Percentiles rank a stretch among this genome's conserved stretches.
phyloP scores from a whole-genome alignment of 2,113 vertebrate genomes.

The Oryzias melastigma region DNA sequence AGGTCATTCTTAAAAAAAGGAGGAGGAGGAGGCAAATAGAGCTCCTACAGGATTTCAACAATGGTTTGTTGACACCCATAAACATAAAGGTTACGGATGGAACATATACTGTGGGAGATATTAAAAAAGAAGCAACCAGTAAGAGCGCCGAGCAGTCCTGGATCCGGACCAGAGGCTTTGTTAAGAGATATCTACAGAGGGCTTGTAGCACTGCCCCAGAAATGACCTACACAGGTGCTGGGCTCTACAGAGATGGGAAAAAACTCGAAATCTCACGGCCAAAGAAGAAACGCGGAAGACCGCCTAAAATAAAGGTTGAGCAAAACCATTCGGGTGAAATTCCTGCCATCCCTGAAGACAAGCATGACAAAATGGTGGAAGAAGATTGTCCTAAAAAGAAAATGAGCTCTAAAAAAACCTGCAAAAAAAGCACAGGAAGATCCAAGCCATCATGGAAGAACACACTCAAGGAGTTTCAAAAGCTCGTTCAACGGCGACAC shows the following conservation, averaged over 20 bases:
- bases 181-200: conserved; percentile 4
- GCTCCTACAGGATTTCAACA: too few species aligned
- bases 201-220: not conserved
- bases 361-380: not conserved
- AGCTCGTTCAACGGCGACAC: conserved; percentile 26
- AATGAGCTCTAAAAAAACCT: fast-evolving
- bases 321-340: fast-evolving
- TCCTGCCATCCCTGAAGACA: not conserved
- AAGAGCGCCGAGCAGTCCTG: not conserved
- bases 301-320: not conserved
- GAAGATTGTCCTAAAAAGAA: not conserved
- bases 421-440: not conserved
- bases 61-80: too few species aligned
- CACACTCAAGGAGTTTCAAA: conserved; percentile 37
- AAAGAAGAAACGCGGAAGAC: conserved; percentile 34
- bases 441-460: not conserved
- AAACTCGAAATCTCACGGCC: not conserved
- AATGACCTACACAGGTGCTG: too few species aligned
- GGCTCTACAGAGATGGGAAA: not conserved
- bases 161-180: conserved; percentile 31
- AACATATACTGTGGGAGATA: too few species aligned
- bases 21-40: too few species aligned
- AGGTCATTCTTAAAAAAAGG: too few species aligned
- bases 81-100: too few species aligned
- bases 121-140: too few species aligned